Conservation (phyloP, 2,797 vertebrate species). For the Coccyzus lansbergi region DNA sequence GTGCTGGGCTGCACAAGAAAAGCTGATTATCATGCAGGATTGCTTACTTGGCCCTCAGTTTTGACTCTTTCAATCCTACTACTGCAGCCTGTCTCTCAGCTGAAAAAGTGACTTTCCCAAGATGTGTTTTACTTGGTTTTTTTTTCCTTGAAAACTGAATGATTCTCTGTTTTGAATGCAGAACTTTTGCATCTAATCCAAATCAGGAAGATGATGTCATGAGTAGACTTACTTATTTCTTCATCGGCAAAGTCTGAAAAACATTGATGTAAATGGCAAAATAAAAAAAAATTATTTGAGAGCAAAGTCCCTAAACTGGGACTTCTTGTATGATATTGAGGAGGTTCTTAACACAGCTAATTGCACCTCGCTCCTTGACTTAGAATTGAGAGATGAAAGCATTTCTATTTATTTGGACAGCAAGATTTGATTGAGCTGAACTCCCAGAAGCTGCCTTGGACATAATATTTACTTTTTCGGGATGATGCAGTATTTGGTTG, state of each 20-base stretch:
- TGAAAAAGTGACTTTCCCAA: not conserved
- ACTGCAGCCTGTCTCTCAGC: not conserved
- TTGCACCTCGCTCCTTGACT: rapidly evolving
- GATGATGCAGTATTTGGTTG: not conserved
- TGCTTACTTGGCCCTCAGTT: not conserved
- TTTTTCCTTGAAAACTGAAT: not conserved
- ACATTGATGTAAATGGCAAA: not conserved
- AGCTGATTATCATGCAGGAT: constrained; percentile 49
- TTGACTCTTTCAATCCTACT: not conserved
- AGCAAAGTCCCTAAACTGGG: not conserved
- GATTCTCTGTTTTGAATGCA: not conserved
- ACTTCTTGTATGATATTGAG: not conserved
- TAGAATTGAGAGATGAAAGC: not conserved
- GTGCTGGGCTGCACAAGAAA: constrained; percentile 47
- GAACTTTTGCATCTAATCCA: not conserved
- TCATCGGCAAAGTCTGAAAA: not conserved
- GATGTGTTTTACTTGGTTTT: not conserved
- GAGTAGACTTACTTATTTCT: not conserved
- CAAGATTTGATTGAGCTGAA: not conserved
- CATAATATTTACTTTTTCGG: not conserved
- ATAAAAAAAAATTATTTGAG: not conserved
- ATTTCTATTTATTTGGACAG: not conserved
- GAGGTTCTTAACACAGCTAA: not conserved
- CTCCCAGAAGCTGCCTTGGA: not conserved
- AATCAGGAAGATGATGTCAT: not conserved